Percentiles rank a stretch among this genome's conserved stretches.
Conservation (phyloP, 2,113 vertebrate species). For the Gymnogyps californianus region DNA sequence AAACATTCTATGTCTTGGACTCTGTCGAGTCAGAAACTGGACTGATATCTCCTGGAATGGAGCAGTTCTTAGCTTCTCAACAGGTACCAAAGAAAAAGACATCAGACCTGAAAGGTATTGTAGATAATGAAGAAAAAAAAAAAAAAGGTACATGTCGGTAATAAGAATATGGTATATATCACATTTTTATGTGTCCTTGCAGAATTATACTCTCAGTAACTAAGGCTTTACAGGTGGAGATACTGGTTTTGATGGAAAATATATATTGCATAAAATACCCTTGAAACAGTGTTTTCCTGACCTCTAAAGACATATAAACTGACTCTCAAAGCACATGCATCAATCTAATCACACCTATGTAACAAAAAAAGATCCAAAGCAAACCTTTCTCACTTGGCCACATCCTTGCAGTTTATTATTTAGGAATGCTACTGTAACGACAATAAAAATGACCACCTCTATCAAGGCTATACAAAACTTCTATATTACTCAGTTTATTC, state of each 20-base stretch:
- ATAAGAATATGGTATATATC: background rate
- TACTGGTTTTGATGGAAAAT: background rate
- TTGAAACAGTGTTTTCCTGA: background rate
- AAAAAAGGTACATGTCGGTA: fast-evolving
- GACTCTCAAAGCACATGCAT: background rate
- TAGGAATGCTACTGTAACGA: background rate
- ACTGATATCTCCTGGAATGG: background rate
- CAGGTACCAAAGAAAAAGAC: background rate
- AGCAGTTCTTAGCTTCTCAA: background rate
- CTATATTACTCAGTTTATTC: background rate
- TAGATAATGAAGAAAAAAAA: background rate
- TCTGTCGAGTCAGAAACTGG: background rate
- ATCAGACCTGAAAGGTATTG: background rate
- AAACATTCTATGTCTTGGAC: background rate
- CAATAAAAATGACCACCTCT: background rate
- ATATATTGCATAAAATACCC: background rate
- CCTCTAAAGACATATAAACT: background rate
- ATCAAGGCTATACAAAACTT: background rate
- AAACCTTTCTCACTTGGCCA: background rate
- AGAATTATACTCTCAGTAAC: background rate
- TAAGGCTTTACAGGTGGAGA: background rate
- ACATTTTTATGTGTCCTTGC: background rate
- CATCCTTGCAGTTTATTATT: background rate
- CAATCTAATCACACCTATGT: background rate
- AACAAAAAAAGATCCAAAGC: background rate